Conservation (phyloP, 2,888 invertebrate genomes). For the Liopterus haemorrhoidalis region DNA sequence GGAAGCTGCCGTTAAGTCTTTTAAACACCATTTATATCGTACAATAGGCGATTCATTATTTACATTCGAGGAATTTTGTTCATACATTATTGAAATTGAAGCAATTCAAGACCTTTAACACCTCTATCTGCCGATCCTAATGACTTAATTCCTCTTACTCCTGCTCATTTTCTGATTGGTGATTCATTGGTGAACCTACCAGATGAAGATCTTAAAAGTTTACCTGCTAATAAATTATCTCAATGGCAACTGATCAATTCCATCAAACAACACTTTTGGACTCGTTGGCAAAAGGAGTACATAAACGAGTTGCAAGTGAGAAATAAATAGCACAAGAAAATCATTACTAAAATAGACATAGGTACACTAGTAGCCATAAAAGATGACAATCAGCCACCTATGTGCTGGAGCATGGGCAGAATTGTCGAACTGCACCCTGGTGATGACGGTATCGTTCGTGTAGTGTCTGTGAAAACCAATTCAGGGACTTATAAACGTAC, state of each 20-base stretch:
- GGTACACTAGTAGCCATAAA: constrained; percentile 27
- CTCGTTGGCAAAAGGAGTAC: constrained; percentile 27
- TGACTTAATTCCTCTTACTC: constrained; percentile 10
- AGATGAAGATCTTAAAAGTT: neutral
- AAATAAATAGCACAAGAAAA: constrained; percentile 24
- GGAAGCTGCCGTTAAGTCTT: constrained; percentile 9
- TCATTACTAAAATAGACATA: constrained; percentile 13
- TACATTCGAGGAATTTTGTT: constrained; percentile 14
- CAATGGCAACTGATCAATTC: constrained; percentile 29
- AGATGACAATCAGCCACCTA: constrained; percentile 23
- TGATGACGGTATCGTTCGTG: too few species aligned
- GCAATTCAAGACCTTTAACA: constrained; percentile 20
- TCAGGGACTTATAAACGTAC: too few species aligned
- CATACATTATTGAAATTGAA: constrained; percentile 15
- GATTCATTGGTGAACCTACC: constrained; percentile 9
- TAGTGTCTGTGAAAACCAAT: too few species aligned
- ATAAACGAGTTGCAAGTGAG: constrained; percentile 25
- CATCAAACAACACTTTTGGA: constrained; percentile 25
- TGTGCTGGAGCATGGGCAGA: too few species aligned
- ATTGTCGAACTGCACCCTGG: too few species aligned
- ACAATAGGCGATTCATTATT: constrained; percentile 12
- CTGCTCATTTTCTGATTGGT: constrained; percentile 20
- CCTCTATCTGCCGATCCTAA: constrained; percentile 9
- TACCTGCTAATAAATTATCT: constrained; percentile 12
- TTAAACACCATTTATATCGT: constrained; percentile 13